Base-by-base conservation (phyloP, 2,797 vertebrate species). In the Intellagama lesueurii region DNA sequence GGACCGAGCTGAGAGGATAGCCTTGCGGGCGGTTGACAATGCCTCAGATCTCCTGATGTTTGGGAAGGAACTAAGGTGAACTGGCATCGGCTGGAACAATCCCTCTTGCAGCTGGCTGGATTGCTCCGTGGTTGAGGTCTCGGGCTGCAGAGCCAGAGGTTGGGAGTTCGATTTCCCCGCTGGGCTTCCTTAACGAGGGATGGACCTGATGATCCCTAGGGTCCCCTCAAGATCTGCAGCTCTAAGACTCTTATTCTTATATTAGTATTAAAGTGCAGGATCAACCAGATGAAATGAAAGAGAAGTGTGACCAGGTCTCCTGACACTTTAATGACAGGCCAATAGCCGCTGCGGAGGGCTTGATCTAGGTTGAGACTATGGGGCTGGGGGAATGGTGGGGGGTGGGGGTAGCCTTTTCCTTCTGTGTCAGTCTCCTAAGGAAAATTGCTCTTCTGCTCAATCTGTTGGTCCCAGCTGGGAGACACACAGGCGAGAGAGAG, bases 41-140 rank as follows among this genome's bases (percentile, higher is more conserved):
- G 98, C 98, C 4, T 97, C 98, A 0, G 99, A 99, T 93, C 98
- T 99, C 3, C 98, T 99, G 81, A 95, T 98, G 81, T 99, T 99
- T 92, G 99, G 99, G 86, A 98, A 97, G 95, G 99, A 99, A 93
- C 96, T 99, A 73, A 99, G 99, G 99, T 98, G 95, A 92, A 94
- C 4, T 26, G 17, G 64, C 11, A 0, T 1, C 68, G 1, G 81
- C 3, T 19, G 1, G 64, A 52, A 22, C 14, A 0, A 60, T 22
- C 28, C 28, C 22, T n/a, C 9, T 81, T 26, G 9, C 7, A 66
- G 3, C 40, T 40, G 40, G 40, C 40, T 40, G 40, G 40, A 40
- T 40, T 40, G 40, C 40, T 40, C 40, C 40, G 40, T 40, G 40
- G 40, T 40, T 40, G 40, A 40, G 40, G 40, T 40, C 40, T 40